Evolutionary conservation across 1,140 invertebrate genomes (phyloP).

Genomic region (Zaprionus ghesquierei): DNA sequence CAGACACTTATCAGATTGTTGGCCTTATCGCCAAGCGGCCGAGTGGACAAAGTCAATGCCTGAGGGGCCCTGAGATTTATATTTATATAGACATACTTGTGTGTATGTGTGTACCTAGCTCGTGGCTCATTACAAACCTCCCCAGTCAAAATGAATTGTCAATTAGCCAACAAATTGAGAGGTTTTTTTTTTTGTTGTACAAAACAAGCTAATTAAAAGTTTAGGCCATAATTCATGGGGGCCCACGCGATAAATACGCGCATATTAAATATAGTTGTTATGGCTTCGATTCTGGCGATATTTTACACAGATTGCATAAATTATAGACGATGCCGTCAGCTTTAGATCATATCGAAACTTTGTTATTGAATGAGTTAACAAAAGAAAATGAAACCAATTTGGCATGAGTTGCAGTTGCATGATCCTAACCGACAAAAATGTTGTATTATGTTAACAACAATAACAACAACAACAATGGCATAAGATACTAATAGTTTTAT

Average conservation of each 20-base stretch:
- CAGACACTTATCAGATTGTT: slow-evolving; percentile 27
- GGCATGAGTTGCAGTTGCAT: slow-evolving; percentile 47
- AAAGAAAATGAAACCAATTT: not conserved
- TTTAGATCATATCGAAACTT: slow-evolving; percentile 36
- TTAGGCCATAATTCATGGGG: slow-evolving; percentile 48
- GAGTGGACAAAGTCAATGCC: slow-evolving; percentile 36
- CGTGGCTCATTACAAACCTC: slow-evolving; percentile 25
- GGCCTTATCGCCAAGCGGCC: slow-evolving; percentile 25
- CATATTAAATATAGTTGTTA: slow-evolving; percentile 11
- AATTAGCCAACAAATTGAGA: slow-evolving; percentile 21
- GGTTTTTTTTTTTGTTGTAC: slow-evolving; percentile 42
- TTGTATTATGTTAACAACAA: slow-evolving; percentile 1
- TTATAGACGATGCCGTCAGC: slow-evolving; percentile 44
- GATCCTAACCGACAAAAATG: slow-evolving; percentile 36
- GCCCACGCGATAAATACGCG: slow-evolving; percentile 35
- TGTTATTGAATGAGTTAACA: slow-evolving; percentile 19
- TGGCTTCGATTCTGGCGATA: not conserved
- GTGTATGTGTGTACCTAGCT: not conserved
- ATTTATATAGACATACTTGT: not conserved
- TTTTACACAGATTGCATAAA: slow-evolving; percentile 36
- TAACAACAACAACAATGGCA: not conserved
- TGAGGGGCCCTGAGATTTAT: slow-evolving; percentile 36
- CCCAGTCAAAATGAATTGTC: slow-evolving; percentile 35
- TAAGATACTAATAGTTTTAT: not conserved
- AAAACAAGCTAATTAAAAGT: slow-evolving; percentile 61